phyloP scores from a whole-genome alignment of 2,888 invertebrate genomes.

The Hypsopygia costalis region DNA sequence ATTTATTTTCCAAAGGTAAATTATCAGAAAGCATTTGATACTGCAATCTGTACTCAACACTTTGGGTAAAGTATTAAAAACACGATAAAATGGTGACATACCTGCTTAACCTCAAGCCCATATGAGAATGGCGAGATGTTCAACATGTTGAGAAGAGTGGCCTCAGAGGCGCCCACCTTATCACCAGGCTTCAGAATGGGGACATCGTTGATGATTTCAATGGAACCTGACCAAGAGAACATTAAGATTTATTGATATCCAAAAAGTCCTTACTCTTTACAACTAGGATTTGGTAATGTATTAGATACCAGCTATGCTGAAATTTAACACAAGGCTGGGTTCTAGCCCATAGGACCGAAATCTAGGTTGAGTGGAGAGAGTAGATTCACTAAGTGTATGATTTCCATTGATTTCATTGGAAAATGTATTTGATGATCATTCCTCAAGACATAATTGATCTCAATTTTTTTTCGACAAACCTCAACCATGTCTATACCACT shows the following conservation, averaged over 20 bases:
- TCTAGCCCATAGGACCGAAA: no score
- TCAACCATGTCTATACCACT: no score
- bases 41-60: conserved; percentile 73
- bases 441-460: no score
- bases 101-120: conserved; percentile 95
- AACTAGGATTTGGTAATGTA: no score
- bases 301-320: no score
- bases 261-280: no score
- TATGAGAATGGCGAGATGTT: conserved; percentile 99
- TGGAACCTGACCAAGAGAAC: conserved; percentile 82
- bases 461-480: no score
- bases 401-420: no score
- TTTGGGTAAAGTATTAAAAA: conserved; percentile 40
- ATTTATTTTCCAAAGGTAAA: conserved; percentile 70
- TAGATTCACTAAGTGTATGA: no score
- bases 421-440: no score
- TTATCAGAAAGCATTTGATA: conserved; percentile 56
- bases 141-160: conserved; percentile 99
- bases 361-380: no score
- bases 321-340: no score
- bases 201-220: conserved; percentile 99
- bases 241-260: neutral
- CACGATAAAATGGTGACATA: conserved; percentile 25
- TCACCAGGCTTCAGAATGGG: conserved; percentile 96
- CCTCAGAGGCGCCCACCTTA: conserved; percentile 99